These are phyloP conservation scores for Melanargia galathea DNA, from an alignment of 2,888 invertebrate genomes.

Conservation along the genomic window DNA sequence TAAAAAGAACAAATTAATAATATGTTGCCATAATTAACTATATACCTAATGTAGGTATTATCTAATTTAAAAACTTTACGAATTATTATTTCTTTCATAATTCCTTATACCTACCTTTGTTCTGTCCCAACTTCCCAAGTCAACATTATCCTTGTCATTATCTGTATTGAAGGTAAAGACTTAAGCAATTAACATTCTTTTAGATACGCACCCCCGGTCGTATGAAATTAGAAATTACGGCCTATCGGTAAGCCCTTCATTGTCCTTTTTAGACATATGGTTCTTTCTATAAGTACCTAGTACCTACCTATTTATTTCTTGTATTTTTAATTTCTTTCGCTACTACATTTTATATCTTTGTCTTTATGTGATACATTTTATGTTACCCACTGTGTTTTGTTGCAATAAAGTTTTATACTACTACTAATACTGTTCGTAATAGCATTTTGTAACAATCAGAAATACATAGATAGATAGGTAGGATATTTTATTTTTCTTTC, in stretches of 20 bases:
- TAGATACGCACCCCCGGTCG: constrained; percentile 41
- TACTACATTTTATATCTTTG: not conserved
- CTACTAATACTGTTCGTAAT: too few species aligned
- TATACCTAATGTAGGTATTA: too few species aligned
- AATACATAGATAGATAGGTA: too few species aligned
- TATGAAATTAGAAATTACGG: constrained; percentile 34
- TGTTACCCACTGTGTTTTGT: too few species aligned
- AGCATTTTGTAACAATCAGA: too few species aligned
- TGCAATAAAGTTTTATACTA: too few species aligned
- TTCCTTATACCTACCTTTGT: constrained; percentile 16
- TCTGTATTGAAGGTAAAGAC: constrained; percentile 53
- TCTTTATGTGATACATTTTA: too few species aligned
- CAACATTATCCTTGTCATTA: constrained; percentile 31
- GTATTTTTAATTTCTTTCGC: constrained; percentile 12
- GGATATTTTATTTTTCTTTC: too few species aligned
- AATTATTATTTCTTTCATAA: constrained; percentile 7
- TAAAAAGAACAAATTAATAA: too few species aligned
- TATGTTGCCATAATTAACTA: too few species aligned
- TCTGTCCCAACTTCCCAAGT: constrained; percentile 23
- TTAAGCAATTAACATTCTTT: constrained; percentile 75
- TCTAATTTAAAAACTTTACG: too few species aligned
- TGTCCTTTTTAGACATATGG: constrained; percentile 38
- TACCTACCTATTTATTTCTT: not conserved
- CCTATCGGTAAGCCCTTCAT: constrained; percentile 34
- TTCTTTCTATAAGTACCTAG: constrained; percentile 29